Percentiles rank a stretch among this genome's conserved stretches.
Evolutionary conservation across 2,888 invertebrate species (phyloP).

Genomic region (Trichogramma evanescens): DNA sequence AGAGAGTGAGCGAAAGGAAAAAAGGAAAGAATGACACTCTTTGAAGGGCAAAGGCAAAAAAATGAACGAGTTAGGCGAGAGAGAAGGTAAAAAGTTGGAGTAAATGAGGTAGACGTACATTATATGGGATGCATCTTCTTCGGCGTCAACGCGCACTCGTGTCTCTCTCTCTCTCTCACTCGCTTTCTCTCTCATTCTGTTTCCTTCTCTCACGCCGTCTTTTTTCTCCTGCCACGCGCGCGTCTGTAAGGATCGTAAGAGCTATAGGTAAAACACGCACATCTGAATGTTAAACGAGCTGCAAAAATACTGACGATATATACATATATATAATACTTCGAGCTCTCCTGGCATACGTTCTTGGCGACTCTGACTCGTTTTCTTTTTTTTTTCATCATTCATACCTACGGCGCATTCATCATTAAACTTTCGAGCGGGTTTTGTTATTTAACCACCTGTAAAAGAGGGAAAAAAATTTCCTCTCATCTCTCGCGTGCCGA

Average conservation of each 20-base stretch:
- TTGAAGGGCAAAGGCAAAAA: no score
- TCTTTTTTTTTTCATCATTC: neutral
- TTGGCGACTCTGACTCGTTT: neutral
- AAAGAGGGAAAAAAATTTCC: no score
- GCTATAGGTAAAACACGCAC: neutral
- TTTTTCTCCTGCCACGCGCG: slow-evolving; percentile 5
- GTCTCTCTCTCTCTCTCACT: slow-evolving; percentile 1
- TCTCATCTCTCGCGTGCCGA: no score
- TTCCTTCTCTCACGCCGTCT: neutral
- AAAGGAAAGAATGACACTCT: no score
- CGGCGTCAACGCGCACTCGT: slow-evolving; percentile 1
- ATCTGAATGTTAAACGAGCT: slow-evolving; percentile 20
- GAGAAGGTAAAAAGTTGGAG: no score
- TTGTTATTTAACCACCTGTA: no score
- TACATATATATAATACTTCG: neutral
- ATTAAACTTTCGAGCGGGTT: neutral
- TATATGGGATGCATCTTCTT: neutral
- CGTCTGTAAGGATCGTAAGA: neutral
- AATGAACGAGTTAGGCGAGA: no score
- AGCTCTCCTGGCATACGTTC: neutral
- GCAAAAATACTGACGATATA: slow-evolving; percentile 12
- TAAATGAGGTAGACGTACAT: no score
- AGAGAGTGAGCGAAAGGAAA: no score
- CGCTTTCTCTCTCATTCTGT: neutral
- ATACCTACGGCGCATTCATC: neutral